Conservation (phyloP, 2,797 vertebrate genomes). For the Muscicapa comitata region DNA sequence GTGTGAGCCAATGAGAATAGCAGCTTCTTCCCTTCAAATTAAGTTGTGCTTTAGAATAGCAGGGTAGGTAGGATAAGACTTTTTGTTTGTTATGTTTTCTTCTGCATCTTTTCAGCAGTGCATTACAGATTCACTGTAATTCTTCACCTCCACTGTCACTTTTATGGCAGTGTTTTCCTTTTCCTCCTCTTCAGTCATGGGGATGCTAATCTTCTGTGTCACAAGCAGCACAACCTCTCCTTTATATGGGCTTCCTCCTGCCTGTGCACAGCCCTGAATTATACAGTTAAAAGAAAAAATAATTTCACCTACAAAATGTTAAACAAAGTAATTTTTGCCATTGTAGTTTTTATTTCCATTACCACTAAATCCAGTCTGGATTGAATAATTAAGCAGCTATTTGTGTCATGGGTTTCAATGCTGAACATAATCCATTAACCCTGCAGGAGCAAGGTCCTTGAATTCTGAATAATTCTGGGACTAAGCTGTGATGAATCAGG, state of each 20-base stretch:
- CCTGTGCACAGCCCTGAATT: background rate
- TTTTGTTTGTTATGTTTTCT: background rate
- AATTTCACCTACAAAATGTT: background rate
- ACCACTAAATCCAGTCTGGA: background rate
- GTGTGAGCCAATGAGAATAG: background rate
- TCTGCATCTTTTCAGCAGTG: slow-evolving; percentile 2
- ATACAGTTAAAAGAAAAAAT: background rate
- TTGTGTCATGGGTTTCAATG: background rate
- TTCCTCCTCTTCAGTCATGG: background rate
- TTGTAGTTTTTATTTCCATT: slow-evolving; percentile 16
- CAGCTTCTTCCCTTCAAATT: slow-evolving; percentile 15
- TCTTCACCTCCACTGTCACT: slow-evolving; percentile 40
- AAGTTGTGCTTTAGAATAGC: background rate
- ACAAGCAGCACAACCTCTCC: background rate
- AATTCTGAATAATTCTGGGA: slow-evolving; percentile 13
- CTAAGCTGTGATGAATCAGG: slow-evolving; percentile 17
- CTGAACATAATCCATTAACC: background rate
- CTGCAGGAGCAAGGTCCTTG: background rate
- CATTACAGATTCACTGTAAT: slow-evolving; percentile 1
- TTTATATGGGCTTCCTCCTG: background rate
- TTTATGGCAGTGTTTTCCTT: slow-evolving; percentile 36
- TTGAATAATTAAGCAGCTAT: slow-evolving; percentile 39
- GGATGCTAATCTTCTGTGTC: slow-evolving; percentile 23
- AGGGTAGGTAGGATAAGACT: background rate
- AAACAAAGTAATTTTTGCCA: background rate